Evolutionary conservation across 2,888 invertebrate genomes (phyloP).

Genomic region (Cantharis nigra): DNA sequence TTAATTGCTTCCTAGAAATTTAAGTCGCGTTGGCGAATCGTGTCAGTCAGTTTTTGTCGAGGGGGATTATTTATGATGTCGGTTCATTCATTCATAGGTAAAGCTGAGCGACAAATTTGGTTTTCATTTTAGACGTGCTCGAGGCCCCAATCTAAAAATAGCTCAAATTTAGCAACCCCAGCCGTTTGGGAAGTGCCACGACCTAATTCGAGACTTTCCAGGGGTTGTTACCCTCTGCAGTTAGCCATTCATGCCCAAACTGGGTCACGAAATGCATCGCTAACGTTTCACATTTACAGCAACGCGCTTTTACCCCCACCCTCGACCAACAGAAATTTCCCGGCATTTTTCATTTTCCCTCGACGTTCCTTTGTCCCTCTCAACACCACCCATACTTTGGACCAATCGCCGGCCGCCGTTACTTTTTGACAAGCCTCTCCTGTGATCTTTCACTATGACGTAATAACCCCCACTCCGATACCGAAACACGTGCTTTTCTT

Average conservation of each 20-base stretch:
- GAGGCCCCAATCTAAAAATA: conserved; percentile 35
- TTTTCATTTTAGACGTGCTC: conserved; percentile 18
- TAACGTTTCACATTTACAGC: conserved; percentile 34
- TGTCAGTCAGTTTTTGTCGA: neutral
- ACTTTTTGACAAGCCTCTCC: neutral
- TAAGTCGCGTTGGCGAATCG: neutral
- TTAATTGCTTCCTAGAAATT: neutral
- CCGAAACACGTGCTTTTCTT: conserved; percentile 50
- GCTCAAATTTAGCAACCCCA: conserved; percentile 32
- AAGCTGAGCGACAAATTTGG: neutral
- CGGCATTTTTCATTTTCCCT: conserved; percentile 33
- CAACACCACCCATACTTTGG: conserved; percentile 24
- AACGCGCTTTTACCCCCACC: conserved; percentile 33
- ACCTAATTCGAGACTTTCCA: conserved; percentile 50
- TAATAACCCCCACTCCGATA: conserved; percentile 43
- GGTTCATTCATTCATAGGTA: neutral
- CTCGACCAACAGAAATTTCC: conserved; percentile 28
- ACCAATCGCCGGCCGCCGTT: conserved; percentile 30
- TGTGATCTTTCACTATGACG: conserved; percentile 36
- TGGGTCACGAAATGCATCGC: conserved; percentile 51
- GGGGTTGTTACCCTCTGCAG: conserved; percentile 54
- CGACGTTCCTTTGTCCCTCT: conserved; percentile 22
- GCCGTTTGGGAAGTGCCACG: conserved; percentile 40
- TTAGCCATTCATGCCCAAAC: conserved; percentile 49
- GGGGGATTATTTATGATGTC: neutral